These are phyloP conservation scores for Drosophila orosa DNA, from an alignment of 1,140 invertebrate genomes.

Conservation along the genomic window DNA sequence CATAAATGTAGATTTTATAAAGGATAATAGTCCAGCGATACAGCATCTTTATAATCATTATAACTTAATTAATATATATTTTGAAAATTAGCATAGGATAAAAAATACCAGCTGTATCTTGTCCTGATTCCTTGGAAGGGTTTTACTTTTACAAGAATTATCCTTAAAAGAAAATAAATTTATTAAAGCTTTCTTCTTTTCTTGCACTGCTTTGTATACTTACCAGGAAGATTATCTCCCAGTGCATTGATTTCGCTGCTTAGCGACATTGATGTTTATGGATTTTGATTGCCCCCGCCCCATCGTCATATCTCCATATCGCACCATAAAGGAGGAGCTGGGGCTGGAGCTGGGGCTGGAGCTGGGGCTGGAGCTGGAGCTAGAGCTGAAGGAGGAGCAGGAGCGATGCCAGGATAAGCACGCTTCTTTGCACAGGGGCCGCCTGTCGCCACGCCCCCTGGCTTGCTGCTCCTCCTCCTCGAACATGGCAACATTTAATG, in stretches of 20 bases:
- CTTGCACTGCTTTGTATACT: background rate
- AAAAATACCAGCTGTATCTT: no score
- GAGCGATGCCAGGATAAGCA: constrained; percentile 74
- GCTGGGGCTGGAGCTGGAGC: background rate
- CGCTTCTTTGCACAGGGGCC: constrained; percentile 62
- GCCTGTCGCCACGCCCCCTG: constrained; percentile 20
- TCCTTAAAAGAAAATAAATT: background rate
- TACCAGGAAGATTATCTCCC: background rate
- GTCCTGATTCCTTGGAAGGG: rapidly evolving
- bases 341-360: no score
- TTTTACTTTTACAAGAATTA: background rate
- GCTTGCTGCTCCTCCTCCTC: background rate
- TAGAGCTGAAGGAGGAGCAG: constrained; percentile 12
- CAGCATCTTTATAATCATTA: no score
- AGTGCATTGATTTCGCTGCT: constrained; percentile 66
- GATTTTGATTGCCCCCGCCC: constrained; percentile 69
- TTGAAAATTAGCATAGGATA: no score
- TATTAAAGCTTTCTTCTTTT: background rate
- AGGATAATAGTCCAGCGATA: no score
- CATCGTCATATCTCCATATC: constrained; percentile 6
- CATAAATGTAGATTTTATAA: no score
- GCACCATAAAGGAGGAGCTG: constrained; percentile 4
- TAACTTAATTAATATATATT: no score
- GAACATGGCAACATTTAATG: constrained; percentile 69
- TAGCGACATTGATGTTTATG: constrained; percentile 79